phyloP scores from a whole-genome alignment of 2,888 invertebrate genomes.

The Xestia c-nigrum region DNA sequence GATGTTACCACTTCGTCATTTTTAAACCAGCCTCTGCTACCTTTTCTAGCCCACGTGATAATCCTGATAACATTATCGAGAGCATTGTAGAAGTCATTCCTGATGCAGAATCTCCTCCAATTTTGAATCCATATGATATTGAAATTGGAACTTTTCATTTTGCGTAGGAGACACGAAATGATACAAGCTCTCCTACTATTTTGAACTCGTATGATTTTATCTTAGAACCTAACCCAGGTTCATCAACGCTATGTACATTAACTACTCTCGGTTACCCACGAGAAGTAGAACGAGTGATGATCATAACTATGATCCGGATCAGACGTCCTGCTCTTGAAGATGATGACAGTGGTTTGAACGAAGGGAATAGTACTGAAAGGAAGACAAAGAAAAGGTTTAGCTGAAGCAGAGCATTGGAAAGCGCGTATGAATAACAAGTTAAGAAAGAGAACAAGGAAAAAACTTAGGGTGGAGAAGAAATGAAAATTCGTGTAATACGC shows the following conservation, averaged over 20 bases:
- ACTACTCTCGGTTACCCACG: slow-evolving; percentile 1
- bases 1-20: slow-evolving; percentile 9
- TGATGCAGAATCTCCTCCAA: slow-evolving; percentile 22
- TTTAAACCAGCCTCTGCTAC: slow-evolving; percentile 15
- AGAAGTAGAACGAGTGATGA: slow-evolving; percentile 10
- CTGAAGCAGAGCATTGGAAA: slow-evolving; percentile 11
- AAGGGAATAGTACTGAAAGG: slow-evolving; percentile 16
- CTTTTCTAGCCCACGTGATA: slow-evolving; percentile 15
- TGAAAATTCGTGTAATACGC: not conserved
- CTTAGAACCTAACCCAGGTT: slow-evolving; percentile 5
- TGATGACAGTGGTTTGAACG: slow-evolving; percentile 2
- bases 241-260: too few relatives aligned
- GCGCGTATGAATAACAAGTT: slow-evolving; percentile 1
- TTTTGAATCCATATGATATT: slow-evolving; percentile 11
- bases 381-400: slow-evolving; percentile 21
- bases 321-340: slow-evolving; percentile 26
- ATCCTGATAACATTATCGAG: slow-evolving; percentile 7
- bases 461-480: slow-evolving; percentile 13
- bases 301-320: slow-evolving; percentile 8
- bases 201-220: slow-evolving; percentile 6
- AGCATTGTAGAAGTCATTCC: slow-evolving; percentile 6
- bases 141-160: slow-evolving; percentile 4
- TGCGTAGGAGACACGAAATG: not conserved
- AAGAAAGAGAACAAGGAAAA: slow-evolving; percentile 14
- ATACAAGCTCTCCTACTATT: not conserved